Evolutionary conservation across 2,797 vertebrate species (phyloP).

Genomic region (Apogon talboti): DNA sequence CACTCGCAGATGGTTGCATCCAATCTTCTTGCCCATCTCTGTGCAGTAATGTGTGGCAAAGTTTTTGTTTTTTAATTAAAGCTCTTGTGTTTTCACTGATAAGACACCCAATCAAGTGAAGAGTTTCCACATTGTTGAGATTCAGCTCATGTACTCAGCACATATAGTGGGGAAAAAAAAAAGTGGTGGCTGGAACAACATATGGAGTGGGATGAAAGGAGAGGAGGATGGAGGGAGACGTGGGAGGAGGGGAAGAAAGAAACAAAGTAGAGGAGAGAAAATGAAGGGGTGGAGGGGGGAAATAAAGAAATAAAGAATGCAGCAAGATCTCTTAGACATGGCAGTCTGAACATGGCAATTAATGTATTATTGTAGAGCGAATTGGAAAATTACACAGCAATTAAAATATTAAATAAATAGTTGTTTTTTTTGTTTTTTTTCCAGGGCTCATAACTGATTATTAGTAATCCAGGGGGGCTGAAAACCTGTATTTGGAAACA

Average conservation of each 20-base stretch:
- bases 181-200: slow-evolving; percentile 28
- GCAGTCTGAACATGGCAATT: too few species aligned
- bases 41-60: slow-evolving; percentile 62
- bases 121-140: slow-evolving; percentile 55
- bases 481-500: too few species aligned
- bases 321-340: background rate
- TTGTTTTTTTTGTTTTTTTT: too few species aligned
- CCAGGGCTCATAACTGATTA: too few species aligned
- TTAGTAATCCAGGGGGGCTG: too few species aligned
- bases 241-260: slow-evolving; percentile 7
- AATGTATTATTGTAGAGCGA: too few species aligned
- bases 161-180: slow-evolving; percentile 18
- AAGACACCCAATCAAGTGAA: slow-evolving; percentile 65
- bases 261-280: background rate
- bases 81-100: slow-evolving; percentile 71
- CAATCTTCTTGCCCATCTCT: slow-evolving; percentile 52
- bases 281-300: background rate
- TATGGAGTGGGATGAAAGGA: slow-evolving; percentile 35
- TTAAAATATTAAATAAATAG: too few species aligned
- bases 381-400: too few species aligned
- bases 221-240: slow-evolving; percentile 13
- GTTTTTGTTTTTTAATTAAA: slow-evolving; percentile 76
- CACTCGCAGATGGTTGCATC: background rate
- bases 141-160: slow-evolving; percentile 46
- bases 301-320: background rate